Evolutionary conservation across 2,113 vertebrate genomes (phyloP).

Genomic region (Hippocampus mohnikei): DNA sequence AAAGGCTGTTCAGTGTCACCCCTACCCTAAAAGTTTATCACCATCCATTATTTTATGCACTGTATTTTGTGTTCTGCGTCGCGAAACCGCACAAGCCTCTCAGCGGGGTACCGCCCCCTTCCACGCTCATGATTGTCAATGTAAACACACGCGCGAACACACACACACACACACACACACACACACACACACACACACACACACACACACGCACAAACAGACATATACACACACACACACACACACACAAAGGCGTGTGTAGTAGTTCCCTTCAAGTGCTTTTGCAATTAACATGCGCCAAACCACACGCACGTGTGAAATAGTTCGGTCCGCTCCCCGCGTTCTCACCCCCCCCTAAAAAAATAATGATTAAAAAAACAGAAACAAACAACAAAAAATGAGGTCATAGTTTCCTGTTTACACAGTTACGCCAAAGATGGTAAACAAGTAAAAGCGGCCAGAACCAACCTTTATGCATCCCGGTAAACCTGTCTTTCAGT

Average conservation of each 20-base stretch:
- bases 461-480: conserved; percentile 96
- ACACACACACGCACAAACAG: conserved; percentile 42
- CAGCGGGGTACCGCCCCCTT: conserved; percentile 48
- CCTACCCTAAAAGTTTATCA: neutral
- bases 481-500: conserved; percentile 96
- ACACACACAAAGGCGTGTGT: conserved; percentile 19
- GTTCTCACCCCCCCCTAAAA: neutral
- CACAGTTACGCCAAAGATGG: conserved; percentile 6
- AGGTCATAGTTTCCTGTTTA: conserved; percentile 5
- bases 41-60: neutral
- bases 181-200: conserved; percentile 53
- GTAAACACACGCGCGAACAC: conserved; percentile 69
- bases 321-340: neutral
- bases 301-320: conserved; percentile 15
- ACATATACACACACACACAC: conserved; percentile 45
- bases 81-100: conserved; percentile 20
- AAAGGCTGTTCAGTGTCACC: neutral
- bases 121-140: conserved; percentile 56
- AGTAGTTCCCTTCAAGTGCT: conserved; percentile 9
- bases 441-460: conserved; percentile 11
- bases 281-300: neutral
- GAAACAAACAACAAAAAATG: neutral
- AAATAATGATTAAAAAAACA: neutral
- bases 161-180: conserved; percentile 24
- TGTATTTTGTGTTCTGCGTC: neutral